Evolutionary conservation across 1,140 invertebrate genomes (phyloP).

Genomic region (Drosophila pseudoananassae): DNA sequence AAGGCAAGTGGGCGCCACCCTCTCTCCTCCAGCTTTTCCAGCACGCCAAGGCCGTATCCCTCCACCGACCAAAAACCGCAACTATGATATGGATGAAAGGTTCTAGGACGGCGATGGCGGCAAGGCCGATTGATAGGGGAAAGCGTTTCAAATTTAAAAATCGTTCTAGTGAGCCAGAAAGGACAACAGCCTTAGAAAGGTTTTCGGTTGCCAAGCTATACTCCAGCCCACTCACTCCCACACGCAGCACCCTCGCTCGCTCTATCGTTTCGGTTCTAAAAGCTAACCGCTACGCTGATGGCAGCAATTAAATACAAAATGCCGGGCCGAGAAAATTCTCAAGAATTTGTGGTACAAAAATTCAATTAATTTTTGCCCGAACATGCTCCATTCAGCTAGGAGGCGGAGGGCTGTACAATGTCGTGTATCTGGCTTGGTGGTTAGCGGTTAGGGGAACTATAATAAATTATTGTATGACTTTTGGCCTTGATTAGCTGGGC

Average conservation of each 20-base stretch:
- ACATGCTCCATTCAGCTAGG: slow-evolving; percentile 7
- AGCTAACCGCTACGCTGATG: slow-evolving; percentile 74
- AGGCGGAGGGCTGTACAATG: slow-evolving; percentile 34
- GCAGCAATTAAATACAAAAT: slow-evolving; percentile 78
- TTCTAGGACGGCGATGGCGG: not conserved
- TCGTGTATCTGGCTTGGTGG: slow-evolving; percentile 60
- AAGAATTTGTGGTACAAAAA: slow-evolving; percentile 82
- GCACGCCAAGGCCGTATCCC: not conserved
- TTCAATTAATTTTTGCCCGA: slow-evolving; percentile 75
- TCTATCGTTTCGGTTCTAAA: slow-evolving; percentile 49
- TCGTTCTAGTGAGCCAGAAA: slow-evolving; percentile 19
- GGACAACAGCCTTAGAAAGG: slow-evolving; percentile 32
- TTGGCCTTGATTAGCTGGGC: slow-evolving; percentile 73
- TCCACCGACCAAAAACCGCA: slow-evolving; percentile 35
- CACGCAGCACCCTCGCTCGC: not conserved
- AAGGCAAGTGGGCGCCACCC: slow-evolving; percentile 31
- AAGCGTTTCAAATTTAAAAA: slow-evolving; percentile 69
- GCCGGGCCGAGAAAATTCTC: slow-evolving; percentile 66
- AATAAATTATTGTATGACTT: slow-evolving; percentile 79
- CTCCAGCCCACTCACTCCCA: not conserved
- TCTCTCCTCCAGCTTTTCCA: not conserved
- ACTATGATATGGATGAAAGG: slow-evolving; percentile 54
- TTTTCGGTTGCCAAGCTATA: slow-evolving; percentile 7
- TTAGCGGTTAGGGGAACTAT: slow-evolving; percentile 70
- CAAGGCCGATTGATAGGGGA: slow-evolving; percentile 46